A percentile compares a stretch with the other conserved stretches of the same genome.
Conservation (phyloP, 2,113 vertebrate species). For the Pholis gunnellus region DNA sequence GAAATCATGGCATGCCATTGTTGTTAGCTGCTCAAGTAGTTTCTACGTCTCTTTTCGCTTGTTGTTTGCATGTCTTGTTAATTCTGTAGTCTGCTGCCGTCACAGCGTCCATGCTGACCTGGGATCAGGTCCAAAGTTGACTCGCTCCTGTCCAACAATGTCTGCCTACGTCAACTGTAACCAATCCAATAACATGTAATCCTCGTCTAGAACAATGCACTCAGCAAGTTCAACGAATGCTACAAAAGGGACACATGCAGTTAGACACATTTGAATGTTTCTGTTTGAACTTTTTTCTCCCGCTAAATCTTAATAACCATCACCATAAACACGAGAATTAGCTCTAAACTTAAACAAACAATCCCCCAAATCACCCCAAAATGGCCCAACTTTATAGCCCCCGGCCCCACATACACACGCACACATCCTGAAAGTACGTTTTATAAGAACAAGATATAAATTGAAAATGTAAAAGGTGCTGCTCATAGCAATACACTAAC, state of each 20-base stretch:
- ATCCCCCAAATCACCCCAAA: background rate
- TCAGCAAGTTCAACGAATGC: background rate
- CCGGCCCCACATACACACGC: background rate
- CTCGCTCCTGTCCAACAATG: constrained; percentile 38
- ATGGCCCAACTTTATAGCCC: background rate
- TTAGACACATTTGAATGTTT: background rate
- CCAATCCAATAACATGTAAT: constrained; percentile 74
- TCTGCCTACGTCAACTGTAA: constrained; percentile 44
- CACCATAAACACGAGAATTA: background rate
- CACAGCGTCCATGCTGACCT: constrained; percentile 35
- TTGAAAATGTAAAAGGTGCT: background rate
- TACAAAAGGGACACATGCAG: background rate
- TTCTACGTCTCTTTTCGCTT: background rate
- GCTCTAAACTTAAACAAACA: background rate
- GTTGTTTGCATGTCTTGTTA: constrained; percentile 41
- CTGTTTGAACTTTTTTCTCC: too few relatives aligned
- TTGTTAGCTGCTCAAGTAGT: background rate
- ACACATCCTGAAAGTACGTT: background rate
- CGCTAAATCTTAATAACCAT: background rate
- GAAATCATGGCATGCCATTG: background rate
- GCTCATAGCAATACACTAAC: background rate
- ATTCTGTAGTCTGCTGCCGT: constrained; percentile 41
- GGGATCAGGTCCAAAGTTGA: constrained; percentile 38
- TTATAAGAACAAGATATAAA: background rate
- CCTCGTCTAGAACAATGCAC: constrained; percentile 43